These are phyloP conservation scores for Sparus aurata DNA, from an alignment of 2,797 vertebrate species.

Conservation along the genomic window DNA sequence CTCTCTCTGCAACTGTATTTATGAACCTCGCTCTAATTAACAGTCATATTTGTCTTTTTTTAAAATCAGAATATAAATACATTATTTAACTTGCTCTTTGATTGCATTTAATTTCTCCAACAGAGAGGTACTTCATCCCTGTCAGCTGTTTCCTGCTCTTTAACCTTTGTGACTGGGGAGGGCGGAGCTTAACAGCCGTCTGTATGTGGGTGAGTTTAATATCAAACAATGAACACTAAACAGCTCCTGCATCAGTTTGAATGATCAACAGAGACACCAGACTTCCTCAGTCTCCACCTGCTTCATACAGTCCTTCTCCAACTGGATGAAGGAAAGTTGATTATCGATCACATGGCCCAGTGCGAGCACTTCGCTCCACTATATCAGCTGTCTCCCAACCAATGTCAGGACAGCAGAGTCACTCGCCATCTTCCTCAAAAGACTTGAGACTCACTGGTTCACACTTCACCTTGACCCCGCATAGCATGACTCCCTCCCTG, in stretches of 20 bases:
- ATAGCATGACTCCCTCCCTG: too few species aligned
- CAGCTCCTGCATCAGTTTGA: not conserved
- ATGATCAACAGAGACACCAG: not conserved
- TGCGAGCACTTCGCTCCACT: too few species aligned
- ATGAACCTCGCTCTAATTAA: too few species aligned
- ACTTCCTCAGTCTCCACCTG: not conserved
- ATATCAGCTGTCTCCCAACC: too few species aligned
- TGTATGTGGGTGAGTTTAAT: constrained; percentile 90
- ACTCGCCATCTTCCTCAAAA: too few species aligned
- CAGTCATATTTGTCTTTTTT: too few species aligned
- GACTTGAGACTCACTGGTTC: too few species aligned
- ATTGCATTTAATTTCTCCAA: not conserved
- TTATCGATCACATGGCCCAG: not conserved
- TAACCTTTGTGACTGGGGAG: constrained; percentile 93
- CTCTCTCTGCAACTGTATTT: not conserved
- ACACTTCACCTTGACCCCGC: not conserved
- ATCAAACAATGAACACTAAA: not conserved
- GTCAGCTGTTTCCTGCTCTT: constrained; percentile 94
- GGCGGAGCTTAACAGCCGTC: constrained; percentile 91
- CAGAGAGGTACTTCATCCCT: constrained; percentile 88
- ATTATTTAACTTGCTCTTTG: not conserved
- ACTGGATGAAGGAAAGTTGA: not conserved
- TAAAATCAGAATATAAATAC: too few species aligned
- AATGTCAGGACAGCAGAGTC: too few species aligned
- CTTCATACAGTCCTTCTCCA: not conserved